Evolutionary conservation across 1,140 invertebrate species (phyloP).

Genomic region (Ephestia elutella): DNA sequence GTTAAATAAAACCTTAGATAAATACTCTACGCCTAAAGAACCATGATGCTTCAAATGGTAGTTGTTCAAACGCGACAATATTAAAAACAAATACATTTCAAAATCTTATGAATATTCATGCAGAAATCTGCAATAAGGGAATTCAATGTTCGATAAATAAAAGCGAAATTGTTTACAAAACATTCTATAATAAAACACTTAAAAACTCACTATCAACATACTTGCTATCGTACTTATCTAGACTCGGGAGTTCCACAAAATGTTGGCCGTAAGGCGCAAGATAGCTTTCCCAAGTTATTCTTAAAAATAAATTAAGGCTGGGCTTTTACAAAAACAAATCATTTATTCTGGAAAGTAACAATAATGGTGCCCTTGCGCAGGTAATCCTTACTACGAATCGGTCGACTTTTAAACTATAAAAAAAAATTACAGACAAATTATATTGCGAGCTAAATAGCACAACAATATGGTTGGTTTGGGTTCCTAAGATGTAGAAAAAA

Average conservation of each 20-base stretch:
- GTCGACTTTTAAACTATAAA: background rate
- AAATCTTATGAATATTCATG: too few species aligned
- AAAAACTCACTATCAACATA: background rate
- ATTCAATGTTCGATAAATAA: background rate
- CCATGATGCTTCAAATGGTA: too few species aligned
- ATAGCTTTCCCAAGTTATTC: too few species aligned
- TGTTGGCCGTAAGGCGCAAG: background rate
- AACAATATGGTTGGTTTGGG: too few species aligned
- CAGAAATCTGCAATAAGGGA: too few species aligned
- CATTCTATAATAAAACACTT: background rate
- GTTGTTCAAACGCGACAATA: too few species aligned
- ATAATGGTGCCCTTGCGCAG: background rate
- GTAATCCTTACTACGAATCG: background rate
- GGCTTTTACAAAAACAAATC: background rate
- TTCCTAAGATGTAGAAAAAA: too few species aligned
- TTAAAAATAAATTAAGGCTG: background rate
- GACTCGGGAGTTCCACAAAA: background rate
- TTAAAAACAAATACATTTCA: too few species aligned
- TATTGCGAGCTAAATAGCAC: too few species aligned
- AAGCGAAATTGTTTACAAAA: background rate
- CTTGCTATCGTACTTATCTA: background rate
- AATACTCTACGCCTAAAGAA: too few species aligned
- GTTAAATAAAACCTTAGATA: too few species aligned
- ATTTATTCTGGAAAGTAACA: background rate
- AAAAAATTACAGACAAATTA: too few species aligned